Conservation (phyloP, 2,113 vertebrate genomes). For the Delphinus delphis region DNA sequence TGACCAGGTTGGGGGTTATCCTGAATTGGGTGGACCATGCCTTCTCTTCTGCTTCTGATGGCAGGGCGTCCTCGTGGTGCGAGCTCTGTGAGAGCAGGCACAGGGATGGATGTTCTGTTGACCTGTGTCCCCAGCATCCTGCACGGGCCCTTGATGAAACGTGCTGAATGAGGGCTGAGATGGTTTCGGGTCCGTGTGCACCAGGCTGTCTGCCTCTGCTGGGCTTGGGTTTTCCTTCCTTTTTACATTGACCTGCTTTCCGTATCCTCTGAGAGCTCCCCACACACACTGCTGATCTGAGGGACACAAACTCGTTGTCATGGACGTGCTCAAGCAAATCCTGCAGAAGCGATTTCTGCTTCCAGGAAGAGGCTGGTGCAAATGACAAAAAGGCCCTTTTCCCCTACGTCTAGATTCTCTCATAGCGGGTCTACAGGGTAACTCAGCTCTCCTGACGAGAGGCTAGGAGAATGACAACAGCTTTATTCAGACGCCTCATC, state of each 20-base stretch:
- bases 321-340: accelerated
- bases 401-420: not conserved
- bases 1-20: not conserved
- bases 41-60: not conserved
- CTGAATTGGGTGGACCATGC: no score
- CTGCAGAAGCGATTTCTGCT: not conserved
- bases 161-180: not conserved
- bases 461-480: not conserved
- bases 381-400: not conserved
- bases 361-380: not conserved
- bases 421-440: not conserved
- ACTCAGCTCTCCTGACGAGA: not conserved
- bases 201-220: not conserved
- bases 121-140: not conserved
- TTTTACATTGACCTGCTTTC: not conserved
- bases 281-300: not conserved
- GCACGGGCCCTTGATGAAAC: no score
- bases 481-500: not conserved
- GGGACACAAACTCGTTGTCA: not conserved
- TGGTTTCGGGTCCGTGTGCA: not conserved
- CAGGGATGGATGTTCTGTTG: accelerated
- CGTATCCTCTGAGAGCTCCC: not conserved
- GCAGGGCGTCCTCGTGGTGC: not conserved
- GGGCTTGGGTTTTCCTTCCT: not conserved
- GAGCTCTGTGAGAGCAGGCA: accelerated